Percentiles rank a stretch among this genome's conserved stretches.
Evolutionary conservation across 92 coral and sea anemone species (phyloP).

Genomic region (Montipora capitata): DNA sequence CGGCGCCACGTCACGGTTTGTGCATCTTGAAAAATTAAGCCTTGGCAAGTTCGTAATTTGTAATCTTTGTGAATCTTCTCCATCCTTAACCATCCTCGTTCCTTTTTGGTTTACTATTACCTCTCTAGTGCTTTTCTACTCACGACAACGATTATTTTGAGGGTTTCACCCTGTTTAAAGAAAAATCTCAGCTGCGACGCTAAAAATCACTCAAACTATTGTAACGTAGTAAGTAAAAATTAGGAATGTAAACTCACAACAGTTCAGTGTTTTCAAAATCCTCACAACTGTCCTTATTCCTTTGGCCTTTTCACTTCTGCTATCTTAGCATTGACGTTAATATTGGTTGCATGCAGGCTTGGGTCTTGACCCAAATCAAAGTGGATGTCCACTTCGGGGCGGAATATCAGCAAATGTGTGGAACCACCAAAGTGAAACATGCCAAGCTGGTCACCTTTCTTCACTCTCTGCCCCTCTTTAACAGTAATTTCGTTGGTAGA

Average conservation of each 20-base stretch:
- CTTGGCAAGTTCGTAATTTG: not conserved
- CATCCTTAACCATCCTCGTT: not conserved
- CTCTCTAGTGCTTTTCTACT: not conserved
- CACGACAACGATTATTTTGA: not conserved
- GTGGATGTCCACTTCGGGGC: slow-evolving; percentile 61
- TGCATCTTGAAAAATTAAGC: not conserved
- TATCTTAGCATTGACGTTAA: slow-evolving; percentile 58
- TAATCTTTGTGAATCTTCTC: not conserved
- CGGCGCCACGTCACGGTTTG: not conserved
- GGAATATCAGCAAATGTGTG: slow-evolving; percentile 79
- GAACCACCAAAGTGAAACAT: slow-evolving; percentile 87
- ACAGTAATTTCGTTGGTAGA: slow-evolving; percentile 75
- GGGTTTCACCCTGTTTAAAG: slow-evolving; percentile 2
- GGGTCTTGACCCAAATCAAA: slow-evolving; percentile 78
- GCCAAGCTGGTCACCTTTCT: slow-evolving; percentile 84
- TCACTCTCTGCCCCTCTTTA: slow-evolving; percentile 48
- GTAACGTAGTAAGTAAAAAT: slow-evolving; percentile 6
- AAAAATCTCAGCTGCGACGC: slow-evolving; percentile 2
- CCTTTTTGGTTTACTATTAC: not conserved
- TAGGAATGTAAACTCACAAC: not conserved
- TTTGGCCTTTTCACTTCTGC: slow-evolving; percentile 34
- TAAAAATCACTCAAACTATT: not conserved
- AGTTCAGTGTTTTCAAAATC: slow-evolving; percentile 4
- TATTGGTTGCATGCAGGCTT: slow-evolving; percentile 52
- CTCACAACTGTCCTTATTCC: slow-evolving; percentile 2